Conservation (phyloP, 2,113 vertebrate species). For the Dipodomys stephensi region DNA sequence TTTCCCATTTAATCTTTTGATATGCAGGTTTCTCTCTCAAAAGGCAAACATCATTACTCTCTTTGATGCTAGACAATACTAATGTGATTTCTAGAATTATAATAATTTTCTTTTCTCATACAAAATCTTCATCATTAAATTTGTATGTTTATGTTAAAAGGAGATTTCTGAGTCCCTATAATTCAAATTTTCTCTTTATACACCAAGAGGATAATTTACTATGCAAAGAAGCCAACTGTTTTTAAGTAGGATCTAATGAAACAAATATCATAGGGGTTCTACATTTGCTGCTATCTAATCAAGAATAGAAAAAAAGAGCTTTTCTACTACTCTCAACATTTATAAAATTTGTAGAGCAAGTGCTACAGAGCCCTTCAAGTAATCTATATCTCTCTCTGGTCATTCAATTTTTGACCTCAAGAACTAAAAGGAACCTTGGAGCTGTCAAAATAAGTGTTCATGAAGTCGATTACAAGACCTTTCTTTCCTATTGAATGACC, state of each 20-base stretch:
- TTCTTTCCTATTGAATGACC: not conserved
- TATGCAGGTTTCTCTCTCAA: not conserved
- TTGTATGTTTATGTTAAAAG: not conserved
- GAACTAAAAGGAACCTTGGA: not conserved
- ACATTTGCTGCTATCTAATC: slow-evolving; percentile 29
- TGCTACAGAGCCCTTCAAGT: not conserved
- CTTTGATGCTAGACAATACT: not conserved
- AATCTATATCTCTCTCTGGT: not conserved
- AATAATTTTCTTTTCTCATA: too few species aligned
- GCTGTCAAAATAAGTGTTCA: not conserved
- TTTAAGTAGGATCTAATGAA: slow-evolving; percentile 33
- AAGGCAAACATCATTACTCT: not conserved
- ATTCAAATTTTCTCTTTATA: slow-evolving; percentile 12
- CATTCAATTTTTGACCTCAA: slow-evolving; percentile 32
- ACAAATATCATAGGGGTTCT: slow-evolving; percentile 29
- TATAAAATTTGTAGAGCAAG: slow-evolving; percentile 34
- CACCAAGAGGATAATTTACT: not conserved
- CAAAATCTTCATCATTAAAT: too few species aligned
- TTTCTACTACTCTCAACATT: not conserved
- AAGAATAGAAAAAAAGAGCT: not conserved
- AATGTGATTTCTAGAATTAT: too few species aligned
- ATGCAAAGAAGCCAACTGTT: not conserved
- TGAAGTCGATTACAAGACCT: not conserved
- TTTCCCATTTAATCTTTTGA: not conserved
- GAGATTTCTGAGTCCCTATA: not conserved